These are phyloP conservation scores for Heliconius hortense DNA, from an alignment of 2,888 invertebrate genomes.

Conservation along the genomic window DNA sequence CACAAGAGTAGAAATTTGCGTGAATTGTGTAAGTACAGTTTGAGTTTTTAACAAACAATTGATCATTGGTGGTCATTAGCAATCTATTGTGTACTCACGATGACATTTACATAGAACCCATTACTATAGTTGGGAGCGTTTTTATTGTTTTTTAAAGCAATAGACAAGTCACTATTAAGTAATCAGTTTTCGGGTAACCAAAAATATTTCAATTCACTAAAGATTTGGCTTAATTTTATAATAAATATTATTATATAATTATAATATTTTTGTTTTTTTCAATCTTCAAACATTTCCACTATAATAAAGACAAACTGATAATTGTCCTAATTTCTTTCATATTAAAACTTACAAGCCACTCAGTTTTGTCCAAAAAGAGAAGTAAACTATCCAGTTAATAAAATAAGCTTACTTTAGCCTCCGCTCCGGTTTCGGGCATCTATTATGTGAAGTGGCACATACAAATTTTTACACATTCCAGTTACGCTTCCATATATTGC, in stretches of 20 bases:
- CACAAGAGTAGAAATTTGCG: not conserved
- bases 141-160: not conserved
- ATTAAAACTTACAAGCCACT: no score
- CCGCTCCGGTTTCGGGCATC: no score
- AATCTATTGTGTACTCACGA: constrained; percentile 3
- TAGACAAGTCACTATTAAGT: not conserved
- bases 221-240: not conserved
- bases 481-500: no score
- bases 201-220: not conserved
- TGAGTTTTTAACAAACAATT: not conserved
- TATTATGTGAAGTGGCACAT: no score
- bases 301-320: no score
- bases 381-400: no score
- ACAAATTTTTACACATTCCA: no score
- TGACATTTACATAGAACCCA: not conserved
- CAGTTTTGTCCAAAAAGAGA: no score
- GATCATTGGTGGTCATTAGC: not conserved
- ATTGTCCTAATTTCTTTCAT: no score
- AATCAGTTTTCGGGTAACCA: not conserved
- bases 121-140: not conserved
- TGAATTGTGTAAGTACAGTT: not conserved
- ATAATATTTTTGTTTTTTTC: no score
- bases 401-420: no score
- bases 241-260: not conserved
- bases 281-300: no score